Conservation (phyloP, 2,113 vertebrate genomes). For the Sminthopsis crassicaudata region DNA sequence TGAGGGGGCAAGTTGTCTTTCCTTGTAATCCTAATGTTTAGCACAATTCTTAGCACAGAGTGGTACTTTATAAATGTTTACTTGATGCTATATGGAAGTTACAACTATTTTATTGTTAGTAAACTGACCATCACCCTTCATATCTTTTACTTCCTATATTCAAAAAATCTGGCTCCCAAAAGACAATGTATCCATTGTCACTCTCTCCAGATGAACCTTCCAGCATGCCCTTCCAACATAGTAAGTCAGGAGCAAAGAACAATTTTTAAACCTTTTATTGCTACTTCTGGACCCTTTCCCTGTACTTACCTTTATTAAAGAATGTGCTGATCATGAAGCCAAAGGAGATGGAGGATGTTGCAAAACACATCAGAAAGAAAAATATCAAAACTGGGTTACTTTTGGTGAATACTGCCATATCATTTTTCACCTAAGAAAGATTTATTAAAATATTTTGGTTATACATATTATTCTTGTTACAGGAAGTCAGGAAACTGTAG, state of each 20-base stretch:
- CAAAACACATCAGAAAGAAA: constrained; percentile 89
- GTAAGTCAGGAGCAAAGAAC: too few species aligned
- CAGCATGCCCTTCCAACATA: too few species aligned
- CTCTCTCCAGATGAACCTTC: too few species aligned
- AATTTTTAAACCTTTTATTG: too few species aligned
- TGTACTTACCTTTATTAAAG: constrained; percentile 90
- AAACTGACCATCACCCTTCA: background rate
- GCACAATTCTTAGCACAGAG: background rate
- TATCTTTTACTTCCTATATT: background rate
- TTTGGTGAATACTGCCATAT: constrained; percentile 90
- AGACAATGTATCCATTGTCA: too few species aligned
- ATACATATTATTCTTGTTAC: background rate
- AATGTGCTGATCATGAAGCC: constrained; percentile 96
- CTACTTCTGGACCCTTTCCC: background rate
- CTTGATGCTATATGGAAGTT: background rate
- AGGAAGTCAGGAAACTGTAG: background rate
- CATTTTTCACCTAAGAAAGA: constrained; percentile 87
- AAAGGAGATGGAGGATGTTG: constrained; percentile 92
- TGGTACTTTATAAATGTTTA: background rate
- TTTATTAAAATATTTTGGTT: background rate
- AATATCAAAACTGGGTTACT: constrained; percentile 93
- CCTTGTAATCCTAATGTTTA: background rate
- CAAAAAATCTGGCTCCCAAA: too few species aligned
- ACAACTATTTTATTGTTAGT: background rate
- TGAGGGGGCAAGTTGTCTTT: background rate